Base-by-base conservation (phyloP, 1,140 invertebrate species). In the Papilio glaucus region DNA sequence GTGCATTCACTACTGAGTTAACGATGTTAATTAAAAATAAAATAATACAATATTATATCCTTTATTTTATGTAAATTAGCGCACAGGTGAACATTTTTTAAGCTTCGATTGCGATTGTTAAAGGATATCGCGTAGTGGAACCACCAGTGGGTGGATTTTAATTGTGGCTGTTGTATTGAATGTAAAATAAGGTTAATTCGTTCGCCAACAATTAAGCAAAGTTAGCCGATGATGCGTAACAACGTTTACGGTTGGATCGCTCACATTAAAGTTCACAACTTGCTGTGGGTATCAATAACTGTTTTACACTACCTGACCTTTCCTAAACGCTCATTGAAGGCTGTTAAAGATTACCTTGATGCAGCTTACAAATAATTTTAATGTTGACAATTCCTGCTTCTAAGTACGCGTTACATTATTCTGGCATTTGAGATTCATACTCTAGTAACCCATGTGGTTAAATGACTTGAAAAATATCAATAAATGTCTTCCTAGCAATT, bases 181-280 rank as follows among this genome's bases (percentile, higher is more conserved):
- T 42, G 21, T 62, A 65, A 49, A 71, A 76, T 70, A 57, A 75
- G 65, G 60, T 74, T 72, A 74, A 76, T 72, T 77, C 26, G 42
- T 72, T 76, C 37, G 21, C 42, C 41, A 71, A 78, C 72, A 84
- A 86, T 85, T 84, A 84, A 82, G 81, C 73, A 85, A 85, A 85
- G 70, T 83, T 53, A 57, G 41, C 72, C 76, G 79, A 79, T 84
- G 85, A 83, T 77, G 77, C 85, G 74, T 84, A 79, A 77, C 79
- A 72, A 37, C 38, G 63, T 77, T 79, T 76, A 85, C 80, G 85
- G 77, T 85, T 81, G 78, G 81, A 77, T 73, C 72, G 74, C 77
- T 84, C 77, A 73, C 75, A 76, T 69, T 86, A 84, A 87, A 88
- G 83, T 85, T 87, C 83, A 88, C 77, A 65, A 82, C 80, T 85